Percentiles rank a stretch among this genome's conserved stretches.
phyloP scores from a whole-genome alignment of 2,797 vertebrate species.

The Miopithecus talapoin region DNA sequence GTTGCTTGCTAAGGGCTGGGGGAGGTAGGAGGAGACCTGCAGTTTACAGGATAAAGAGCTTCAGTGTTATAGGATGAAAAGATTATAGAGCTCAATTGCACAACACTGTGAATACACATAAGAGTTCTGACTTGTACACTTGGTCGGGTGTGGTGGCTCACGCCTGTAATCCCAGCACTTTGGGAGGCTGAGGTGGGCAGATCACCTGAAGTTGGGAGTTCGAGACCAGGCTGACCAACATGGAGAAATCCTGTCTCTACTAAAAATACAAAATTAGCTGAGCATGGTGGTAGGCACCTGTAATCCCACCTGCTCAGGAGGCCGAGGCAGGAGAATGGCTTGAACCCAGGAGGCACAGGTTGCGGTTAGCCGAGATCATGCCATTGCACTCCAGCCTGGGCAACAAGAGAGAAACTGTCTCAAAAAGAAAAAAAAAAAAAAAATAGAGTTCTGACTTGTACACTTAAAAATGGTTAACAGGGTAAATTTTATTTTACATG shows the following conservation, averaged over 20 bases:
- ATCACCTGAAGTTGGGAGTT: background rate
- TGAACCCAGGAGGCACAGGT: background rate
- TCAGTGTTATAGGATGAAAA: background rate
- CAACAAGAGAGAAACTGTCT: background rate
- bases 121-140: background rate
- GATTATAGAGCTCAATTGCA: background rate
- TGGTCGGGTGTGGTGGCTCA: background rate
- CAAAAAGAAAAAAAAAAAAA: background rate
- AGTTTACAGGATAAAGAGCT: background rate
- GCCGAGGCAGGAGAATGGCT: background rate
- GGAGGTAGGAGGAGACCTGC: background rate
- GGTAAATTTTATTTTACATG: background rate
- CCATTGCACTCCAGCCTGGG: background rate
- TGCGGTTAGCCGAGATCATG: background rate
- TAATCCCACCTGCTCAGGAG: background rate
- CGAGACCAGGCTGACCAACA: background rate
- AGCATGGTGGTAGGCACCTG: background rate
- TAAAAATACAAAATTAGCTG: background rate
- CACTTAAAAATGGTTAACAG: background rate
- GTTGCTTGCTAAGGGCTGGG: background rate
- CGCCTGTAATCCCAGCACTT: background rate
- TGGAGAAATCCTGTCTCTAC: background rate
- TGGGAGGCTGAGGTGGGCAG: background rate
- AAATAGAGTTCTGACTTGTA: background rate
- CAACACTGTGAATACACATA: background rate